Base-by-base conservation (phyloP, 2,797 vertebrate species). In the Phaenicophaeus curvirostris region DNA sequence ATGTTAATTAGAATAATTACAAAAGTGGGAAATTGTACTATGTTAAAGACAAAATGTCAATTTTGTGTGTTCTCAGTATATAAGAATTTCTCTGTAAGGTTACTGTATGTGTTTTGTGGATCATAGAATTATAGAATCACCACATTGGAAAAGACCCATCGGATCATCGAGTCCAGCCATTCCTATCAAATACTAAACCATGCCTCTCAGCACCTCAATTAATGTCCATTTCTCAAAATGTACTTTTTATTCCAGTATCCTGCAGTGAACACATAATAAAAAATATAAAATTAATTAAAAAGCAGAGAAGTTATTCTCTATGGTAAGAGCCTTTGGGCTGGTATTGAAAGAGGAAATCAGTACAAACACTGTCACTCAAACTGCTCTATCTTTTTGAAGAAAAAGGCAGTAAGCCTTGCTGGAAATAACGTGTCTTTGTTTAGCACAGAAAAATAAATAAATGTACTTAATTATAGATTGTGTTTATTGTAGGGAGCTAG, bases 361-460 rank as follows among this genome's bases (percentile, higher is more conserved):
- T 72, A 42, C 1, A 5, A 83, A 78, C 17, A 62, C 6, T 80
- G 42, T 90, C 66, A 50, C 19, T 94, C 46, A 85, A 24, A 72
- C 30, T 9, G 12, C 11, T 82, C 50, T 48, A 23, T 71, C 19
- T 15, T 90, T 92, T 67, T 62, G 46, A 63, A 19, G 12, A 65
- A 91, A 92, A 73, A 35, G 20, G 3, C 27, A 87, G 53, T 35
- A 90, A 90, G 11, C 14, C 28, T 41, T 73, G 9, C 23, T 72
- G 93, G 51, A 93, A 91, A 67, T 53, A 7, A 33, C 1, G 1
- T 23, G 28, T 69, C 58, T 90, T 42, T 27, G 41, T 81, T 94
- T 93, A 77, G 13, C 13, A 87, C 44, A 73, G 48, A 76, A 96
- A 94, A 92, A 87, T 82, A 94, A 93, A 92, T 88, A 65, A 31